Evolutionary conservation across 2,888 invertebrate genomes (phyloP), one percentile per base, ranked within the genome.

Genomic region (Hylaea fasciaria): DNA sequence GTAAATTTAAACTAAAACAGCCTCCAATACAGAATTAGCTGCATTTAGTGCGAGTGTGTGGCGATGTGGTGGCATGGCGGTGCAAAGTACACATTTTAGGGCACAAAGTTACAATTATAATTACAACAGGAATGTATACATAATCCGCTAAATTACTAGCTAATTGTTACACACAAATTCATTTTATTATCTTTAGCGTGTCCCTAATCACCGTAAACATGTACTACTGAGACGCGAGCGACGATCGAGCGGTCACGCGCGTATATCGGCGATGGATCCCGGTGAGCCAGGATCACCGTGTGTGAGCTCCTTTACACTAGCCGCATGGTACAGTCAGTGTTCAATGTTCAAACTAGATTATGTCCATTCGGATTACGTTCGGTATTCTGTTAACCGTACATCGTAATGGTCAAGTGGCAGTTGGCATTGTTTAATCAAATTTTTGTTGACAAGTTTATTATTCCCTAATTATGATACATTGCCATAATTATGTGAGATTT

Each of bases 401-500:
- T 47, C 13, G 16, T 53, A 45, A 13, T 32, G 41, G 37, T 51
- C 32, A 35, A 51, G 39, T 39, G 41, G 44, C 50, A 37, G 37
- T 55, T 43, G 55, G 54, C 35, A 29, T 52, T 22, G 17, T 56
- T 40, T 47, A 14, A 29, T 43, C 41, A 35, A 52, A 48, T 49
- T 40, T 10, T 16, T 35, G 9, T 17, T 22, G 51, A 41, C 29
- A 46, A 45, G 44, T 48, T 41, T 44, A 37, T 44, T 44, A 32
- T 17, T 14, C 49, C 40, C 47, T 61, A 43, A 49, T 51, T 53
- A 58, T 49, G 51, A 66, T 57, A 53, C 61, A 28, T 62, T 80
- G 86, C 87, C 87, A 86, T 37, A 37, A 32, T 81, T 59, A 77
- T 77, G 85, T 85, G 89, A 89, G 87, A 89, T 87, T 78, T 77